phyloP scores from a whole-genome alignment of 2,797 vertebrate genomes.

The Enteromius thamalakanensis region DNA sequence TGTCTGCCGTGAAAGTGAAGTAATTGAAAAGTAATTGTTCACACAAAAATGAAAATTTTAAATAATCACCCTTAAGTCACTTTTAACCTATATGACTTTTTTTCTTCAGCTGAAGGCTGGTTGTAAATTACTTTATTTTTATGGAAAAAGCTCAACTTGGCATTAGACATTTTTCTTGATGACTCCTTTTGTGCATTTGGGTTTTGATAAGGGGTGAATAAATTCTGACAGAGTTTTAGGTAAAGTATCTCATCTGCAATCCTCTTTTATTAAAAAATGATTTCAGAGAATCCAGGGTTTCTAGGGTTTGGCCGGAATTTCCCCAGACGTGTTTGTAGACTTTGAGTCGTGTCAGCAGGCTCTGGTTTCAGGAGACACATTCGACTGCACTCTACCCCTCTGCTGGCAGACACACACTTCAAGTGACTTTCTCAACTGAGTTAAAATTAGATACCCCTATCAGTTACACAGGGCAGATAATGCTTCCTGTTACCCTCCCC shows the following conservation, averaged over 20 bases:
- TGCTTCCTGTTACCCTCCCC: slow-evolving; percentile 66
- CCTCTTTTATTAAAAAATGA: background rate
- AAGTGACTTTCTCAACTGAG: slow-evolving; percentile 68
- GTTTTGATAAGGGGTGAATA: background rate
- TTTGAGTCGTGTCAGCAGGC: slow-evolving; percentile 43
- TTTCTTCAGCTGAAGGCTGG: background rate
- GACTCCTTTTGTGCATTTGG: background rate
- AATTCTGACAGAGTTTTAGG: background rate
- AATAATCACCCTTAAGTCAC: too few relatives aligned
- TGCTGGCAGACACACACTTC: slow-evolving; percentile 62
- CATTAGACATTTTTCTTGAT: background rate
- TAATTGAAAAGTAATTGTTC: background rate
- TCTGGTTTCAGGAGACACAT: slow-evolving; percentile 55
- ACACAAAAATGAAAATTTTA: background rate
- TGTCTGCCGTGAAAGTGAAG: background rate
- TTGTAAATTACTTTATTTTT: background rate
- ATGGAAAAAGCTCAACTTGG: background rate
- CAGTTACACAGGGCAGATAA: slow-evolving; percentile 73
- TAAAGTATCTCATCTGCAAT: background rate
- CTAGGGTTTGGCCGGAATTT: slow-evolving; percentile 38
- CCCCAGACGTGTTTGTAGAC: slow-evolving; percentile 16
- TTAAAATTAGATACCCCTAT: slow-evolving; percentile 73
- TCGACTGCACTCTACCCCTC: slow-evolving; percentile 50
- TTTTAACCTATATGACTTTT: background rate
- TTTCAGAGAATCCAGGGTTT: slow-evolving; percentile 30